phyloP scores from a whole-genome alignment of 2,888 invertebrate genomes.

The Magallana nippona region DNA sequence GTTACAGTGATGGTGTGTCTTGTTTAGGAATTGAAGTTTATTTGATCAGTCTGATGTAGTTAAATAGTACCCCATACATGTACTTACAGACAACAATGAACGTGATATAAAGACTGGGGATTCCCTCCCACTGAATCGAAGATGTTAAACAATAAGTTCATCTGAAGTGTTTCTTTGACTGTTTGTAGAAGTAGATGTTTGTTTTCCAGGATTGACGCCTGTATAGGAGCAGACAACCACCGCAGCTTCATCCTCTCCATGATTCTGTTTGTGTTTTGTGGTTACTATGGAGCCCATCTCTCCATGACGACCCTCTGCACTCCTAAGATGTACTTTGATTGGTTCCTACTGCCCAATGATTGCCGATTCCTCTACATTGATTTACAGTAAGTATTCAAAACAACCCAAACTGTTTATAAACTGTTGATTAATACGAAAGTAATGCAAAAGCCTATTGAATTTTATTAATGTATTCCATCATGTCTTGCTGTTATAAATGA shows the following conservation, averaged over 20 bases:
- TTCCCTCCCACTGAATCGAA: too few species aligned
- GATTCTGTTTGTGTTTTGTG: slow-evolving; percentile 74
- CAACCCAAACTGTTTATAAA: background rate
- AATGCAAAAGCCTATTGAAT: background rate
- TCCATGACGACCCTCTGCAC: slow-evolving; percentile 93
- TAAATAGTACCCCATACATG: too few species aligned
- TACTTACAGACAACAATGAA: too few species aligned
- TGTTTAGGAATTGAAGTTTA: too few species aligned
- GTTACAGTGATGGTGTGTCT: too few species aligned
- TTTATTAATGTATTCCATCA: background rate
- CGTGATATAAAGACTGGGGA: too few species aligned
- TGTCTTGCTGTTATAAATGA: background rate
- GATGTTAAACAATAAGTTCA: too few species aligned
- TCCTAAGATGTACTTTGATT: slow-evolving; percentile 84
- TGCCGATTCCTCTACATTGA: slow-evolving; percentile 91
- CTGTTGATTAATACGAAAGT: background rate
- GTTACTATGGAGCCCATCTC: slow-evolving; percentile 87
- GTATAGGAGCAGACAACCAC: slow-evolving; percentile 79
- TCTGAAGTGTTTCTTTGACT: too few species aligned
- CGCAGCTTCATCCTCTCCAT: slow-evolving; percentile 77
- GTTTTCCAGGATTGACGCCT: slow-evolving; percentile 76
- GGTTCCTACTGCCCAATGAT: slow-evolving; percentile 89
- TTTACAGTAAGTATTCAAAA: slow-evolving; percentile 80
- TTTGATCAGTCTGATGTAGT: too few species aligned
- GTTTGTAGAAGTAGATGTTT: background rate